Conservation (phyloP, 2,113 vertebrate species). For the Toxostoma redivivum region DNA sequence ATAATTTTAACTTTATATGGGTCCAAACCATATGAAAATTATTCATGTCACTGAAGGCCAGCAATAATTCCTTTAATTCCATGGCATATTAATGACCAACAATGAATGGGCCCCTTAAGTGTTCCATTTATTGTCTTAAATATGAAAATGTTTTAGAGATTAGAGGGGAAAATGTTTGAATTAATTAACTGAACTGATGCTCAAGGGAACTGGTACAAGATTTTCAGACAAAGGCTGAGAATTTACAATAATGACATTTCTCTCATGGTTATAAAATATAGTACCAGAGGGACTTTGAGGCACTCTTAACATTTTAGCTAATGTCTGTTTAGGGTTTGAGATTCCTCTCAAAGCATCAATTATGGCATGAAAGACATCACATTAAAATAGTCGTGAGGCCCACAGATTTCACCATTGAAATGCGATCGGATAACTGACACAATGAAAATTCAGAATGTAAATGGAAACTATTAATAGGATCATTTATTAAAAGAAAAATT, state of each 20-base stretch:
- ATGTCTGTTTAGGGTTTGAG: slow-evolving; percentile 70
- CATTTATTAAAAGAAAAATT: slow-evolving; percentile 23
- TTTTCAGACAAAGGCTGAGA: slow-evolving; percentile 78
- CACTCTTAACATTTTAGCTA: slow-evolving; percentile 78
- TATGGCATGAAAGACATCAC: slow-evolving; percentile 70
- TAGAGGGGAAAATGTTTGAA: slow-evolving; percentile 79
- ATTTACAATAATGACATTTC: slow-evolving; percentile 81
- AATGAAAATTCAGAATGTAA: slow-evolving; percentile 71
- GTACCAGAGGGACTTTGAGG: slow-evolving; percentile 70
- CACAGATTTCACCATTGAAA: slow-evolving; percentile 65
- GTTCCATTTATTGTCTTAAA: slow-evolving; percentile 80
- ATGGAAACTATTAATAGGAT: slow-evolving; percentile 60
- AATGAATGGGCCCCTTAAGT: slow-evolving; percentile 73
- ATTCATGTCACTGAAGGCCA: slow-evolving; percentile 58
- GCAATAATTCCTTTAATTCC: slow-evolving; percentile 73
- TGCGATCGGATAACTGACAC: slow-evolving; percentile 10
- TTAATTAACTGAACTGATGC: slow-evolving; percentile 79
- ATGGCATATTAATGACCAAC: slow-evolving; percentile 75
- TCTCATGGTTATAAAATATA: slow-evolving; percentile 77
- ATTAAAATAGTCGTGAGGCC: slow-evolving; percentile 68
- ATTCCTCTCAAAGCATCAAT: slow-evolving; percentile 76
- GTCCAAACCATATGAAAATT: slow-evolving; percentile 58
- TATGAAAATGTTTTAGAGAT: slow-evolving; percentile 83
- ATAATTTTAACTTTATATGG: slow-evolving; percentile 70
- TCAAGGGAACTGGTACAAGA: slow-evolving; percentile 75